Conservation (phyloP, 1,140 invertebrate genomes). For the Aphelenchoides besseyi region DNA sequence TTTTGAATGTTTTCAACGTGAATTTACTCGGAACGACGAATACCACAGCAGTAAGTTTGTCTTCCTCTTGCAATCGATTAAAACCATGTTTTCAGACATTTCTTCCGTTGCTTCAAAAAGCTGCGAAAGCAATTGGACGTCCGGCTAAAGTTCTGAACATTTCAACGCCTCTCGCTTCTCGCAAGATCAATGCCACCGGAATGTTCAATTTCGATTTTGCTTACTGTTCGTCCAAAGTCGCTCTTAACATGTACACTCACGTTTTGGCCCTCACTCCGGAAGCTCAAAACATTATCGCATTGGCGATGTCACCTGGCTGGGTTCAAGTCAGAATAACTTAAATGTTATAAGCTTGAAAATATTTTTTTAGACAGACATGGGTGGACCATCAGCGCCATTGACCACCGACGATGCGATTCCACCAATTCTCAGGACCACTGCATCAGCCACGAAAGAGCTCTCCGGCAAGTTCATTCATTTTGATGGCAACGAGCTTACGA, state of each 20-base stretch:
- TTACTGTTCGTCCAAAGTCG: conserved; percentile 9
- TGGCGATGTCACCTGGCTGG: conserved; percentile 1
- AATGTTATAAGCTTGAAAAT: too few species aligned
- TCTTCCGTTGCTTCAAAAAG: conserved; percentile 13
- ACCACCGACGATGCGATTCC: conserved; percentile 9
- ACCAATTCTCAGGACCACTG: neutral
- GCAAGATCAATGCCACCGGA: neutral
- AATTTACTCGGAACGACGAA: conserved; percentile 1
- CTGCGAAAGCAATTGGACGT: neutral
- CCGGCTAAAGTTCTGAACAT: conserved; percentile 9
- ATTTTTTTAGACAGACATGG: conserved; percentile 19
- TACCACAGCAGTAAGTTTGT: neutral
- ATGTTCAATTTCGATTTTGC: neutral
- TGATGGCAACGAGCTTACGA: conserved; percentile 15
- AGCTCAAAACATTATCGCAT: neutral
- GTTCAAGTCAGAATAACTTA: neutral
- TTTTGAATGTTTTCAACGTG: conserved; percentile 12
- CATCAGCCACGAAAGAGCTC: neutral
- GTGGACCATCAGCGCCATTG: neutral
- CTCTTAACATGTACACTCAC: conserved; percentile 8
- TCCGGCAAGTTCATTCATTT: neutral
- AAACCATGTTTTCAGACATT: neutral
- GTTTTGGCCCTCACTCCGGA: neutral
- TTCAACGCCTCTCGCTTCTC: neutral
- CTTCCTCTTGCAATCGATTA: too few species aligned